Base-by-base conservation (phyloP, 2,888 invertebrate genomes). In the Serrognathus titanus region DNA sequence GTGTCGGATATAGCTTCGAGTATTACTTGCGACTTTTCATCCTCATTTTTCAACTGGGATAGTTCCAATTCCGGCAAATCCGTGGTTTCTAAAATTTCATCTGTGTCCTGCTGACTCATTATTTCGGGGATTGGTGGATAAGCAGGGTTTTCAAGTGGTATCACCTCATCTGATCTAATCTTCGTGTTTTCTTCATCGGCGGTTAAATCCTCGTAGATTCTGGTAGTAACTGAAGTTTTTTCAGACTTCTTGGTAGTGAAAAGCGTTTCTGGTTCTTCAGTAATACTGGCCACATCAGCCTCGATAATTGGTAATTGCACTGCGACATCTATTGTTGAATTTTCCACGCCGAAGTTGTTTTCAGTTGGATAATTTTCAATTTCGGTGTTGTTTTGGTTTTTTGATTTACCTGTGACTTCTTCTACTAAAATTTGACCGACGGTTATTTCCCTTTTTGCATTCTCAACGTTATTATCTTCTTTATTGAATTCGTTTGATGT, bases 41-140 rank as follows among this genome's bases (percentile, higher is more conserved):
- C 35, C 10, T 43, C 43, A 8, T 8, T 40, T 40, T 12, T 40
- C 5, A 40, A 40, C 7, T 7, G 40, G 1, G 12, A 31, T 1
- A 31, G 24, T 31, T 31, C 24, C 24, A 31, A 31, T 31, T 31
- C 24, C 1, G 24, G 24, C 2, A 31, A 5, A 7, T 31, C 24
- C 5, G 24, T 31, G 4, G 1, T 31, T 31, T 31, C 24, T 31
- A 31, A 7, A 31, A 31, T 31, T 7, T 31, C 24, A n/a, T 58
- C 62, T n/a, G 62, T 67, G n/a, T 58, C 62, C 43, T 68, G 66
- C 5, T 66, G 66, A 57, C 77, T 79, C 67, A 82, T 79, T 53
- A 81, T 78, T 56, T 82, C 81, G 3, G 80, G 80, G 53, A 82
- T 70, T 1, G 79, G 79, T 1, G 82, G 82, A 71, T 82, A 82